These are phyloP conservation scores for Antrozous pallidus DNA, from an alignment of 2,797 vertebrate genomes.

Conservation along the genomic window DNA sequence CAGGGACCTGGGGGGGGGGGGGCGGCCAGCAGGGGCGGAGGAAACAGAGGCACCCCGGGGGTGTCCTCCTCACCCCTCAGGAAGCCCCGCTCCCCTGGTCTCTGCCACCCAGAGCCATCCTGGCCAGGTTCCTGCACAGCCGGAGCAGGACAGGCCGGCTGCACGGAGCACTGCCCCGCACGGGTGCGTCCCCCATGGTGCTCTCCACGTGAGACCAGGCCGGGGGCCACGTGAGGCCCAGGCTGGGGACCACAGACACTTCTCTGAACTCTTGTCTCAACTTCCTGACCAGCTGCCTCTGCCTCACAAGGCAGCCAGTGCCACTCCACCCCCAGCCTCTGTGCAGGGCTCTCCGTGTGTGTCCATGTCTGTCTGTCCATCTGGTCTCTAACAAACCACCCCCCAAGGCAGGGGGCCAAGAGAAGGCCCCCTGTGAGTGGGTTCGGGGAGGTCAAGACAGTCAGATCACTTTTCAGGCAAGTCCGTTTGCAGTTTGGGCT, in stretches of 20 bases:
- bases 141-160: not conserved
- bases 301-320: not conserved
- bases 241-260: not conserved
- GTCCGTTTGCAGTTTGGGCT: not conserved
- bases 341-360: no score
- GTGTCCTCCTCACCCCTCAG: not conserved
- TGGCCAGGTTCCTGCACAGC: not conserved
- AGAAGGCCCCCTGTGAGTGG: not conserved
- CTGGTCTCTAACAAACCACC: not conserved
- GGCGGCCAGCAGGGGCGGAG: not conserved
- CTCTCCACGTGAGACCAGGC: not conserved
- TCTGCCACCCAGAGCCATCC: not conserved
- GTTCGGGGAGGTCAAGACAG: not conserved
- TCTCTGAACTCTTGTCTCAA: not conserved
- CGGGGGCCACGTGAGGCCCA: not conserved
- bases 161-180: not conserved
- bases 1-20: not conserved
- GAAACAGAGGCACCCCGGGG: not conserved
- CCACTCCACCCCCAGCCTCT: not conserved
- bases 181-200: not conserved
- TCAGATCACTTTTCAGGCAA: not conserved
- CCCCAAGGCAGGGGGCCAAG: not conserved
- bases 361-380: not conserved
- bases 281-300: not conserved
- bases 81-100: not conserved